Base-by-base conservation (phyloP, 1,140 invertebrate genomes). In the Hydropsyche tenuis region DNA sequence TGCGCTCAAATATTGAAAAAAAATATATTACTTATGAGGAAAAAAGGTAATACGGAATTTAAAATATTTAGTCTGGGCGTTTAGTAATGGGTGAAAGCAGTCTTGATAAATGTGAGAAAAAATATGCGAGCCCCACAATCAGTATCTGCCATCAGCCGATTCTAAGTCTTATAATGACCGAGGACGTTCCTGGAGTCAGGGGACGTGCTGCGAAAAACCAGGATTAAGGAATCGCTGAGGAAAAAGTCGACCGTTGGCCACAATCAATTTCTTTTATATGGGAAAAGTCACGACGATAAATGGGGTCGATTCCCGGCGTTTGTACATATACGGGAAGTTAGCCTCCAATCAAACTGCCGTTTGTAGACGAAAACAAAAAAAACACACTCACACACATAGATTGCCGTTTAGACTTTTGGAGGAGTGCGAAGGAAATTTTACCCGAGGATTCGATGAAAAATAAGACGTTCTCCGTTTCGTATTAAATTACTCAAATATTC, bases 71-170 rank as follows among this genome's bases (percentile, higher is more conserved):
- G n/a, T n/a, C n/a, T n/a, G n/a, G n/a, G n/a, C n/a, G n/a, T n/a
- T n/a, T n/a, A n/a, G n/a, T n/a, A n/a, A n/a, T n/a, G n/a, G n/a
- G n/a, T n/a, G n/a, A n/a, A n/a, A n/a, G n/a, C 16, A n/a, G 45
- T 11, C 4, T 42, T 18, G 1, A 25, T 6, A 20, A 60, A 56
- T 23, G 51, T 3, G 45, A 48, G 45, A 68, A 68, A 68, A 68
- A 66, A 68, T 37, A 20, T 60, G 18, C 43, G 22, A 68, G 51
- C 20, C 42, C 43, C 64, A 22, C 65, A 48, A 68, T 68, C 65
- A 68, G 65, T 68, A 68, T 68, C 45, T 68, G 65, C 65, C 65
- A 68, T 68, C 65, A 45, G 65, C 42, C 63, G 63, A 45, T 66
- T 66, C 63, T 4, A 45, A 37, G 63, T 23, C 65, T 68, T 48